These are phyloP conservation scores for Pseudobourletiella spinata DNA, from an alignment of 1,140 invertebrate species.

Conservation along the genomic window DNA sequence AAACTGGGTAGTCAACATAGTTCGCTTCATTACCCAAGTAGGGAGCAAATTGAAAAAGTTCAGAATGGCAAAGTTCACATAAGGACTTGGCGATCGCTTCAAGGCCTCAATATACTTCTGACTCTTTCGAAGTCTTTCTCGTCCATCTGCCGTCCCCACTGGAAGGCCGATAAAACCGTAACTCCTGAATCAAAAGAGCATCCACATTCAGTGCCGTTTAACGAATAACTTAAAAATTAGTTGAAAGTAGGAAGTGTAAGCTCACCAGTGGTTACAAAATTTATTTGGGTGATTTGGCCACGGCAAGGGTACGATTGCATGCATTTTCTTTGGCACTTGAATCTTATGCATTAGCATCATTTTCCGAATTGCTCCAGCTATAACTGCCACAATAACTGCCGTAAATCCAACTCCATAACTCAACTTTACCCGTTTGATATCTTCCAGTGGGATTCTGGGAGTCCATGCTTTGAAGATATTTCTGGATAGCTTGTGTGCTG, in stretches of 20 bases:
- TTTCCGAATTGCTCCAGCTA: slow-evolving; percentile 23
- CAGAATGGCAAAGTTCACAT: slow-evolving; percentile 26
- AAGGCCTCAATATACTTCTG: slow-evolving; percentile 23
- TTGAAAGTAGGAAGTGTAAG: too few relatives aligned
- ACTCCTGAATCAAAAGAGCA: slow-evolving; percentile 19
- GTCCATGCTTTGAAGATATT: slow-evolving; percentile 27
- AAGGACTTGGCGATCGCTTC: slow-evolving; percentile 29
- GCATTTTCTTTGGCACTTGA: slow-evolving; percentile 27
- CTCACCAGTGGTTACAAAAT: slow-evolving; percentile 32
- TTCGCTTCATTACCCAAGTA: slow-evolving; percentile 28
- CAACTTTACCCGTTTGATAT: slow-evolving; percentile 26
- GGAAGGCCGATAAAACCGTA: slow-evolving; percentile 29
- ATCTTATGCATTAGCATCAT: slow-evolving; percentile 29
- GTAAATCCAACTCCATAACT: slow-evolving; percentile 27
- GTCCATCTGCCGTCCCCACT: slow-evolving; percentile 15
- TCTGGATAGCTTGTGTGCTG: slow-evolving; percentile 23
- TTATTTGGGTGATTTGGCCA: slow-evolving; percentile 30
- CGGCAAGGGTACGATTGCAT: slow-evolving; percentile 31
- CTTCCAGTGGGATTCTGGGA: slow-evolving; percentile 20
- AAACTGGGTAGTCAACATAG: slow-evolving; percentile 27
- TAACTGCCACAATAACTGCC: slow-evolving; percentile 22
- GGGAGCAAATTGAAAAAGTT: slow-evolving; percentile 29
- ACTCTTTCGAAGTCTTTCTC: slow-evolving; percentile 12
- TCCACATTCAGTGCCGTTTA: too few relatives aligned
- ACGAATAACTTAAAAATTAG: too few relatives aligned